Evolutionary conservation across 2,888 invertebrate genomes (phyloP).

Genomic region (Drosophila incognita): DNA sequence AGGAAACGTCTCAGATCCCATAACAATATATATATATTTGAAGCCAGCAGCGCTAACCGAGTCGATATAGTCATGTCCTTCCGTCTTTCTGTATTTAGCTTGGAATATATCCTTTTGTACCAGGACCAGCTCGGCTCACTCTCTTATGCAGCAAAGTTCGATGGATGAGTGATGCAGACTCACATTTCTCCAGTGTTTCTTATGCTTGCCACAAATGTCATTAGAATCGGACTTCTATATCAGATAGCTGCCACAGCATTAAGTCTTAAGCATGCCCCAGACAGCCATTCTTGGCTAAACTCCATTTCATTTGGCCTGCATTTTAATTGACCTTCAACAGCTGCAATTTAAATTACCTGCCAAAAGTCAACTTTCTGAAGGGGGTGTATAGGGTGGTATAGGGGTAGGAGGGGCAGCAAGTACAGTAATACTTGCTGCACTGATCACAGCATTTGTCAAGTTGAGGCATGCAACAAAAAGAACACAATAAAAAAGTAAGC

Average conservation of each 20-base stretch:
- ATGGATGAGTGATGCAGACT: background rate
- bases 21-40: background rate
- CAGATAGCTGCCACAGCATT: background rate
- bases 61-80: too few relatives aligned
- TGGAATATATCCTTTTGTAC: too few relatives aligned
- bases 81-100: too few relatives aligned
- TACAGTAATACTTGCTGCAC: slow-evolving; percentile 2
- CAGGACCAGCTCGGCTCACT: background rate
- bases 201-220: background rate
- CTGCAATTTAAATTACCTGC: slow-evolving; percentile 27
- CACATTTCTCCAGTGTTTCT: background rate
- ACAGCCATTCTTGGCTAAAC: background rate
- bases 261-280: background rate
- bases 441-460: slow-evolving; percentile 18
- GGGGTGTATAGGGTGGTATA: rapidly evolving
- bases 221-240: background rate
- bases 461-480: background rate
- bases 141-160: rapidly evolving
- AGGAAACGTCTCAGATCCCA: rapidly evolving
- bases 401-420: background rate
- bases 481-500: background rate
- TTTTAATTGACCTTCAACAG: slow-evolving; percentile 3
- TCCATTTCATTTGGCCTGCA: background rate
- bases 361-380: background rate
- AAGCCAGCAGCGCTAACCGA: background rate